Evolutionary conservation across 2,797 vertebrate species (phyloP).

Genomic region (Pithecia hirsuta): DNA sequence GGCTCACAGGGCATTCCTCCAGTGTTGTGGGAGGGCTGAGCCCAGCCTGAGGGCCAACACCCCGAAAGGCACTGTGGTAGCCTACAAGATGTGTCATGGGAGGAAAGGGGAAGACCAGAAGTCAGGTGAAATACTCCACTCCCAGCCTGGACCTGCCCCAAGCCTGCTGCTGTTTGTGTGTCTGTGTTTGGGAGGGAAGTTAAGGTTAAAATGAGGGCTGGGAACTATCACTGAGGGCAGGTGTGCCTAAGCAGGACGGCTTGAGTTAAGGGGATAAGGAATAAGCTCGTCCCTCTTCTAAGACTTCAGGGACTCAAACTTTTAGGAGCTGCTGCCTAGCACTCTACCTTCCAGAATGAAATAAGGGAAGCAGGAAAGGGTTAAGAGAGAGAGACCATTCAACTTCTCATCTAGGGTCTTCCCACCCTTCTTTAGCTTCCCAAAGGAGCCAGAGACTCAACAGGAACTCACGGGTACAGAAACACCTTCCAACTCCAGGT

Average conservation of each 20-base stretch:
- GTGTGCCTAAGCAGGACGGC: not conserved
- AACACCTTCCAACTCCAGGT: not conserved
- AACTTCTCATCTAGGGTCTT: not conserved
- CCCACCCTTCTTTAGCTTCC: not conserved
- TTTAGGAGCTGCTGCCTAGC: not conserved
- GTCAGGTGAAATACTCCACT: not conserved
- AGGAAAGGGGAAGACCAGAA: not conserved
- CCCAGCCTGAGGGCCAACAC: accelerated
- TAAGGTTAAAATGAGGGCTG: not conserved
- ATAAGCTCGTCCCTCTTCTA: not conserved
- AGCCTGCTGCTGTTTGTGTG: not conserved
- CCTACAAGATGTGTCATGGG: not conserved
- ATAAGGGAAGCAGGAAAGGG: not conserved
- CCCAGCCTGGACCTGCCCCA: not conserved
- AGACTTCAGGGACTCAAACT: not conserved
- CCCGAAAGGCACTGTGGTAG: not conserved
- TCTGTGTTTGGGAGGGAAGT: not conserved
- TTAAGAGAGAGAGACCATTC: not conserved
- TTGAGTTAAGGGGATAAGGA: not conserved
- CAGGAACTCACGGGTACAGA: not conserved
- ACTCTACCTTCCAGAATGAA: not conserved
- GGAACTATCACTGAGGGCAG: not conserved
- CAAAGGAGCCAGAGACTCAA: not conserved
- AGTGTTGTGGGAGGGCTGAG: not conserved
- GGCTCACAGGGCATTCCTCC: not conserved